Conservation (phyloP, 2,797 vertebrate genomes). For the Sibirionetta formosa region DNA sequence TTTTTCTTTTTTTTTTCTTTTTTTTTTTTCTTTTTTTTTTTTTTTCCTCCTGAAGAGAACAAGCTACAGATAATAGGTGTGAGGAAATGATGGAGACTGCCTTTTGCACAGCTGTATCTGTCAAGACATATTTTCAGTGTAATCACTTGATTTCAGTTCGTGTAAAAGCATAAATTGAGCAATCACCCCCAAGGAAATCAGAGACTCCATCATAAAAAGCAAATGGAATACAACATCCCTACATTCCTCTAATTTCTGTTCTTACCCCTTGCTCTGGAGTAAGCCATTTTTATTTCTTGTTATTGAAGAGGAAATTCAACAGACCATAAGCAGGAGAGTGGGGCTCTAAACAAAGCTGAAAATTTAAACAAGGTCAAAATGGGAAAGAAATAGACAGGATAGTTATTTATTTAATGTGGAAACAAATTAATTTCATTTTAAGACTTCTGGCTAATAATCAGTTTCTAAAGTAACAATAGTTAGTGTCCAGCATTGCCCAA, state of each 20-base stretch:
- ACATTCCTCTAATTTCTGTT: conserved; percentile 20
- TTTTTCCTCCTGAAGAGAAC: conserved; percentile 48
- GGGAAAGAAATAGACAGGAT: neutral
- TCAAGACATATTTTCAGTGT: conserved; percentile 35
- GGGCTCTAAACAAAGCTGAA: neutral
- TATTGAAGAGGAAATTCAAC: neutral
- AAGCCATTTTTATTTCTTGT: neutral
- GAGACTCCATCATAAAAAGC: conserved; percentile 15
- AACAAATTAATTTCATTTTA: neutral
- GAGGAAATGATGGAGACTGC: conserved; percentile 1
- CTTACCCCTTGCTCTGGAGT: neutral
- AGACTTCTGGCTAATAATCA: neutral
- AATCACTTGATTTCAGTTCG: conserved; percentile 53
- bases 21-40: neutral
- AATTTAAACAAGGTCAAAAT: neutral
- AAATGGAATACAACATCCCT: conserved; percentile 22
- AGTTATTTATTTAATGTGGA: neutral
- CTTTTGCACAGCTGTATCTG: neutral
- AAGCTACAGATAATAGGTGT: conserved; percentile 35
- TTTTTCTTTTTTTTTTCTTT: too few relatives aligned
- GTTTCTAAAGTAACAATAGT: neutral
- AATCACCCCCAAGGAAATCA: conserved; percentile 40
- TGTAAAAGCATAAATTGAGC: conserved; percentile 44
- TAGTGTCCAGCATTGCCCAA: neutral
- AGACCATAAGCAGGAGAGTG: neutral